phyloP scores from a whole-genome alignment of 2,888 invertebrate species.

The Agonopterix heracliana region DNA sequence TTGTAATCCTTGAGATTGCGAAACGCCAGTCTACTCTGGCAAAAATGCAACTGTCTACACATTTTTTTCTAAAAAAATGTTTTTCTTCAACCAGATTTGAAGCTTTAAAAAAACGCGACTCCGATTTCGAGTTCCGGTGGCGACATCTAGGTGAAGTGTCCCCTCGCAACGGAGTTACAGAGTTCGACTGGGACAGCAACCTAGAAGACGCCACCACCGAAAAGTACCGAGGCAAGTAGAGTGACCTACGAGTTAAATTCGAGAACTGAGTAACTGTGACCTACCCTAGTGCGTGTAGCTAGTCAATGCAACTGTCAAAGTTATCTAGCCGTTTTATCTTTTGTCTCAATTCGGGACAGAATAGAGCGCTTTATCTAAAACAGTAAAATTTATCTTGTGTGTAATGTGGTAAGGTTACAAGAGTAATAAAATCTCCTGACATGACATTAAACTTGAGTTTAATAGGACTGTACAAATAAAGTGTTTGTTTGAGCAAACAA shows the following conservation, averaged over 20 bases:
- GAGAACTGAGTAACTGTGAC: slow-evolving; percentile 7
- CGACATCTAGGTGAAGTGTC: slow-evolving; percentile 89
- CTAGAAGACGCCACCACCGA: slow-evolving; percentile 81
- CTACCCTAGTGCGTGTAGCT: slow-evolving; percentile 42
- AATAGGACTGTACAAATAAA: slow-evolving; percentile 12
- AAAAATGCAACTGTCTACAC: too few relatives aligned
- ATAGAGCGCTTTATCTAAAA: slow-evolving; percentile 1
- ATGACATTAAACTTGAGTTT: slow-evolving; percentile 9
- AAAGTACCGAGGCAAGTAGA: slow-evolving; percentile 61
- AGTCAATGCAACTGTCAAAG: slow-evolving; percentile 27
- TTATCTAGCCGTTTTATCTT: background rate
- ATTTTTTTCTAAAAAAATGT: too few relatives aligned
- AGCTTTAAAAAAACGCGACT: slow-evolving; percentile 85
- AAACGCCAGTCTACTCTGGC: too few relatives aligned
- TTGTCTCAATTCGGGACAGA: background rate
- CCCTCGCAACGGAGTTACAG: slow-evolving; percentile 83
- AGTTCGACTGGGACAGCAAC: slow-evolving; percentile 93
- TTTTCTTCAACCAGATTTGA: slow-evolving; percentile 80
- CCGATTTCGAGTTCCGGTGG: slow-evolving; percentile 88
- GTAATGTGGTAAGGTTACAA: slow-evolving; percentile 8
- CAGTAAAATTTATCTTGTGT: slow-evolving; percentile 7
- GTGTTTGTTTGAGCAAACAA: slow-evolving; percentile 7
- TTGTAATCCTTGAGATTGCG: too few relatives aligned
- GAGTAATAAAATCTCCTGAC: slow-evolving; percentile 8
- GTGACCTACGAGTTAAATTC: slow-evolving; percentile 3